A percentile compares a stretch with the other conserved stretches of the same genome.
These are phyloP conservation scores for Diachasmimorpha longicaudata DNA, from an alignment of 1,140 invertebrate genomes.

Conservation along the genomic window DNA sequence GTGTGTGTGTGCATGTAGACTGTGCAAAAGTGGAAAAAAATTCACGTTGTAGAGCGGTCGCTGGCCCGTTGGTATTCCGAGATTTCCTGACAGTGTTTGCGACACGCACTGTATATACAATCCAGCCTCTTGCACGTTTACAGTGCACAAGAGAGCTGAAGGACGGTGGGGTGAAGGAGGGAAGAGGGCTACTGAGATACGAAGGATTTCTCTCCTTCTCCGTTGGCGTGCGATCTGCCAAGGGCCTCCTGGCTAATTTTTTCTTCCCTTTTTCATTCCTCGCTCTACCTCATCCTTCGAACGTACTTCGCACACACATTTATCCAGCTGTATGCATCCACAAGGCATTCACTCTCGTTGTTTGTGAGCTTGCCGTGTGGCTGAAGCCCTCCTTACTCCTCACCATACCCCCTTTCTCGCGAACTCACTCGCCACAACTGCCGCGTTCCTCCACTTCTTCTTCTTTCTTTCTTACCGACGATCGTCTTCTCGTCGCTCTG, in stretches of 20 bases:
- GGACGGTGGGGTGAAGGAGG: background rate
- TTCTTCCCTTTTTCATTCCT: conserved; percentile 49
- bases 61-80: conserved; percentile 23
- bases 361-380: conserved; percentile 11
- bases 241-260: conserved; percentile 44
- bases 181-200: background rate
- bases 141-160: background rate
- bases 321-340: background rate
- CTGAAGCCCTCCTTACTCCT: conserved; percentile 30
- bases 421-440: background rate
- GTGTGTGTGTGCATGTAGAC: background rate
- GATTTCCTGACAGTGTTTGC: conserved; percentile 40
- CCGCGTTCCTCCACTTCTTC: conserved; percentile 11
- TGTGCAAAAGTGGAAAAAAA: background rate
- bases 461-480: background rate
- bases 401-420: background rate
- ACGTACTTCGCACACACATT: conserved; percentile 7
- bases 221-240: conserved; percentile 48
- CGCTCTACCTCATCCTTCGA: conserved; percentile 22
- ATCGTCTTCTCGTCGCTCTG: conserved; percentile 28
- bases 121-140: conserved; percentile 4
- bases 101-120: conserved; percentile 40
- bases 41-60: background rate
- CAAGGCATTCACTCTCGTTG: background rate
- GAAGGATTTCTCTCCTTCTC: background rate